Base-by-base conservation (phyloP, 2,113 vertebrate genomes). In the Bubo bubo region DNA sequence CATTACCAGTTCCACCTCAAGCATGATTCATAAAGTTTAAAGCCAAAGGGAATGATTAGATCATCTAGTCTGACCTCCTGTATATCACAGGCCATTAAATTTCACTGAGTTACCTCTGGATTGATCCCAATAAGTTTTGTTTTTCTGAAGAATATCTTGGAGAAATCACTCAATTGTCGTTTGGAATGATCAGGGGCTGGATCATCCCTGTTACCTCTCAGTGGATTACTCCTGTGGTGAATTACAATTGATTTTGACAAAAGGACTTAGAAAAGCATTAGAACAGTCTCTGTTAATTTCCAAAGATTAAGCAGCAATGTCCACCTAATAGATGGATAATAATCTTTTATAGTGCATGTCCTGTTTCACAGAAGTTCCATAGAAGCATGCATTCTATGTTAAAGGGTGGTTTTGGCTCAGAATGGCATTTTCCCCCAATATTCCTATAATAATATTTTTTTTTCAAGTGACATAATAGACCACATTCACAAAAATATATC, bases 1-100 rank as follows among this genome's bases (percentile, higher is more conserved):
- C 73, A 71, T 96, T 94, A 80, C 95, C 75, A 95, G 95, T 95
- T 96, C 97, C 94, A 97, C 88, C 95, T 97, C 89, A 49, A 89
- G 77, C 66, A 93, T 96, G 95, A 97, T 87, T 97, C 95, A 97
- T 95, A 66, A 91, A 95, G 86, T 95, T 95, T 87, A 90, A 94
- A 91, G 93, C 95, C 94, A 95, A 90, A 85, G 50, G 86, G 91
- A 76, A 58, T 72, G 80, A 95, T 97, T 85, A 96, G 84, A 82
- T 97, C 93, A 96, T 95, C 64, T 50, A 82, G 35, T 76, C 86
- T 96, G 95, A 95, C 93, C 96, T 96, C 86, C 93, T 62, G 89
- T 58, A 89, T 79, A 76, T 37, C 70, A 76, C 49, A 95, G 80
- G 35, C 86, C 35, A 35, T 93, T 89, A 95, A 30, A 96, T 93